Conservation (phyloP, 2,113 vertebrate species). For the Eubucco bourcierii region DNA sequence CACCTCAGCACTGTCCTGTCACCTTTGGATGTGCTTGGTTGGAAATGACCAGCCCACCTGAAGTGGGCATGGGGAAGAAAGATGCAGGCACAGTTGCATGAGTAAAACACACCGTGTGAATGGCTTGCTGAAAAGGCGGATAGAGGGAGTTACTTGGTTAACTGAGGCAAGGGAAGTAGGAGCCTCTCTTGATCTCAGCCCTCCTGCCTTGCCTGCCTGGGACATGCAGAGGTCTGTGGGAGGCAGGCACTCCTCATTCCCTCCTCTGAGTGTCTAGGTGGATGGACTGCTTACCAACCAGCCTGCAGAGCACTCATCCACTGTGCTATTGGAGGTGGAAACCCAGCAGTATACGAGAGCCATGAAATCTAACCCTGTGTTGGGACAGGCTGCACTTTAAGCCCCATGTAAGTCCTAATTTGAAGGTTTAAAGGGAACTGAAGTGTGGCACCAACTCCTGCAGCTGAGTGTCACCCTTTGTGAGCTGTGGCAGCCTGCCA, state of each 20-base stretch:
- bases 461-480: not conserved
- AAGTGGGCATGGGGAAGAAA: not conserved
- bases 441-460: not conserved
- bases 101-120: not conserved
- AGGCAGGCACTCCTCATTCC: not conserved
- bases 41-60: not conserved
- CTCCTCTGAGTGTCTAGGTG: fast-evolving
- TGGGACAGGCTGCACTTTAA: not conserved
- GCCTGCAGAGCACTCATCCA: fast-evolving
- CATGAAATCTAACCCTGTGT: not conserved
- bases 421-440: not conserved
- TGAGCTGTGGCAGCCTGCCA: not conserved
- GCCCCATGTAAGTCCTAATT: not conserved
- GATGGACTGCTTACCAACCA: not conserved
- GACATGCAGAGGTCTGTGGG: fast-evolving
- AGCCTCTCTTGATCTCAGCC: not conserved
- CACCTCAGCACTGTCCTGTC: not conserved
- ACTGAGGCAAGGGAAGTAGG: fast-evolving
- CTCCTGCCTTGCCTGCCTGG: not conserved
- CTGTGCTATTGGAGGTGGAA: not conserved
- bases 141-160: not conserved
- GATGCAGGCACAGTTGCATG: fast-evolving
- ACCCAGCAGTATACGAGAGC: not conserved
- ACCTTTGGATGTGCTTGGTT: not conserved
- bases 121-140: not conserved